Evolutionary conservation across 2,888 invertebrate genomes (phyloP), one percentile per base, ranked within the genome.

Genomic region (Gastrophysa polygoni): DNA sequence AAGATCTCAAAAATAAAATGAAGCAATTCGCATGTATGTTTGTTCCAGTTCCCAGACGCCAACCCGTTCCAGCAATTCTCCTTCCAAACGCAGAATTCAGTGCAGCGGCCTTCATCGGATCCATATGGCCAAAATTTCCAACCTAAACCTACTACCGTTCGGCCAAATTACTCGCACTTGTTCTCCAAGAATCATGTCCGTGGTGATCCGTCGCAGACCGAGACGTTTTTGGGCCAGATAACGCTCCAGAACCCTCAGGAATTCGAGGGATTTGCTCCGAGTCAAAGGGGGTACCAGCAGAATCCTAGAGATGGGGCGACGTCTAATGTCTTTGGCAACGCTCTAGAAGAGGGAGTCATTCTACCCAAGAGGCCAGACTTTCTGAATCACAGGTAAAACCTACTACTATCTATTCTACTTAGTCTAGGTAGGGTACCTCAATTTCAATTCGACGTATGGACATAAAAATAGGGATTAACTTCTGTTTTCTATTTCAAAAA

Each of bases 181-280:
- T 85, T 86, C 55, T 64, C 75, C 69, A 86, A 85, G 74, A 83
- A 84, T n/a, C 86, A 86, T 72, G 85, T 84, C 73, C 84, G 85
- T 73, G 43, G 52, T 20, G 84, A 86, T 72, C 87, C 87, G 11
- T 85, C 86, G 2, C 85, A 86, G 75, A 85, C 85, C 20, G 87
- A 87, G 82, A 86, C 86, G 43, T 87, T 87, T 77, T 78, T 88
- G 61, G 87, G 87, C 7, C 86, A 88, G 81, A 86, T 87, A 48
- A 87, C 87, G 16, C 81, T 87, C 61, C 86, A 87, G 72, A 87
- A 86, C 77, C 86, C 87, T 14, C 38, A n/a, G 38, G 10, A 38
- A 14, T 38, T 38, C n/a, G 29, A 10, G 29, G 8, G 29, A 10
- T 10, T 32, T 2, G 29, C 24, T 3, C 24, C 24, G 3, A 24